Evolutionary conservation across 1,140 invertebrate species (phyloP).

Genomic region (Lordiphosa mommai): DNA sequence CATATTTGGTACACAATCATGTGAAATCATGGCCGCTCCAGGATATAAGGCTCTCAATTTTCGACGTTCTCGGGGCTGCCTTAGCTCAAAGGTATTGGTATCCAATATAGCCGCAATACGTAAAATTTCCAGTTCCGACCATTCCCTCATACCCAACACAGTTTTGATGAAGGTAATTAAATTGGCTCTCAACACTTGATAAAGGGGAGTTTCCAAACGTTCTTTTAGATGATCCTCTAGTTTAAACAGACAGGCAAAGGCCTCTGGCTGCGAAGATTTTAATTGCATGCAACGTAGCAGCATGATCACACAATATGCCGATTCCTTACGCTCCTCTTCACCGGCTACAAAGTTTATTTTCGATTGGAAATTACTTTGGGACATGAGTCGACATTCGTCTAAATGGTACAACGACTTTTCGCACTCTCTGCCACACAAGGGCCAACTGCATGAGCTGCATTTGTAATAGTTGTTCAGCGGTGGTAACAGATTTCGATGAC

Average conservation of each 20-base stretch:
- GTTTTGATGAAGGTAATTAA: conserved; percentile 83
- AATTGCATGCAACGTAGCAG: conserved; percentile 84
- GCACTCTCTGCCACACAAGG: conserved; percentile 81
- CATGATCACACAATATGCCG: conserved; percentile 83
- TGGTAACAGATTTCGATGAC: conserved; percentile 81
- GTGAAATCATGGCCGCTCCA: conserved; percentile 83
- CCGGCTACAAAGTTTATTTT: conserved; percentile 80
- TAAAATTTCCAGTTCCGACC: conserved; percentile 83
- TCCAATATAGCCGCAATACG: conserved; percentile 85
- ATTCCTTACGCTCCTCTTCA: conserved; percentile 80
- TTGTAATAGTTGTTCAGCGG: conserved; percentile 81
- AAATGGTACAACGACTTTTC: conserved; percentile 80
- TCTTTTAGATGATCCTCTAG: conserved; percentile 84
- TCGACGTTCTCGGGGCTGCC: conserved; percentile 78
- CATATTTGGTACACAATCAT: conserved; percentile 85
- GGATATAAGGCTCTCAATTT: conserved; percentile 83
- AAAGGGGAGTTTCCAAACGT: conserved; percentile 82
- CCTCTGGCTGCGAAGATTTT: conserved; percentile 81
- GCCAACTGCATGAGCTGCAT: conserved; percentile 84
- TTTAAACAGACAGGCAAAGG: conserved; percentile 81
- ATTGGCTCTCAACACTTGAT: conserved; percentile 82
- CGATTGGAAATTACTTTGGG: conserved; percentile 81
- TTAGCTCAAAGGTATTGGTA: conserved; percentile 84
- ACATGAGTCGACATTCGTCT: conserved; percentile 82
- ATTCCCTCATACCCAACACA: conserved; percentile 81